phyloP scores from a whole-genome alignment of 1,140 invertebrate species.

The Rhizoglyphus robini region DNA sequence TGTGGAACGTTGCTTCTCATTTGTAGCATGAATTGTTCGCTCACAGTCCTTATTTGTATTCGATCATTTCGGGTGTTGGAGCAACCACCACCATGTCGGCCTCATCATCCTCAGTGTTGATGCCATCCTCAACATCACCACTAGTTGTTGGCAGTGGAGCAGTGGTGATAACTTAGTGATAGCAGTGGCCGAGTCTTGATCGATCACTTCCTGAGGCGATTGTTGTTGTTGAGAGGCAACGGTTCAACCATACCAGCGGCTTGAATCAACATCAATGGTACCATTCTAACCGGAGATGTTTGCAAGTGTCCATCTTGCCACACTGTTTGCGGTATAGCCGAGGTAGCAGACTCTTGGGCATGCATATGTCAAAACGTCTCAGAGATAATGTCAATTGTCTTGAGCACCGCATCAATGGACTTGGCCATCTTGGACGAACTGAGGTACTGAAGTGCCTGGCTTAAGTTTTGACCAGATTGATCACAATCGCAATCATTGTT shows the following conservation, averaged over 20 bases:
- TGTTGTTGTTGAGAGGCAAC: too few relatives aligned
- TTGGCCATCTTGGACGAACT: conserved; percentile 63
- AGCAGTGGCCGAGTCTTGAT: conserved; percentile 6
- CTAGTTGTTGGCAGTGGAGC: conserved; percentile 25
- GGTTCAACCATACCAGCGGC: too few relatives aligned
- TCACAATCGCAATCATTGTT: conserved; percentile 56
- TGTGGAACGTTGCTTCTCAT: too few relatives aligned
- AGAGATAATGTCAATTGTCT: conserved; percentile 66
- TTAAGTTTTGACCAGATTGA: conserved; percentile 64
- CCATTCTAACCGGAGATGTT: conserved; percentile 31
- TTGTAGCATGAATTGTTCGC: too few relatives aligned
- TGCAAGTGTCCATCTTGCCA: too few relatives aligned
- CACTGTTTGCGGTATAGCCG: too few relatives aligned
- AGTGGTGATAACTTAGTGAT: too few relatives aligned
- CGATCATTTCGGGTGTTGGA: conserved; percentile 32
- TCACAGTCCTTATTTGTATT: conserved; percentile 31
- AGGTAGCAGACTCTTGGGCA: conserved; percentile 25
- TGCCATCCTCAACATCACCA: conserved; percentile 30
- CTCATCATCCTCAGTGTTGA: conserved; percentile 52
- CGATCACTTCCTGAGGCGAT: conserved; percentile 27
- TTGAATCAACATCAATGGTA: conserved; percentile 28
- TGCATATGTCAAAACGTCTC: conserved; percentile 60
- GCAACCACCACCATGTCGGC: conserved; percentile 43
- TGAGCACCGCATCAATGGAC: conserved; percentile 63
- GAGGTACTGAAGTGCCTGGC: conserved; percentile 65